Base-by-base conservation (phyloP, 2,113 vertebrate genomes). In the Ceuthmochares aereus region DNA sequence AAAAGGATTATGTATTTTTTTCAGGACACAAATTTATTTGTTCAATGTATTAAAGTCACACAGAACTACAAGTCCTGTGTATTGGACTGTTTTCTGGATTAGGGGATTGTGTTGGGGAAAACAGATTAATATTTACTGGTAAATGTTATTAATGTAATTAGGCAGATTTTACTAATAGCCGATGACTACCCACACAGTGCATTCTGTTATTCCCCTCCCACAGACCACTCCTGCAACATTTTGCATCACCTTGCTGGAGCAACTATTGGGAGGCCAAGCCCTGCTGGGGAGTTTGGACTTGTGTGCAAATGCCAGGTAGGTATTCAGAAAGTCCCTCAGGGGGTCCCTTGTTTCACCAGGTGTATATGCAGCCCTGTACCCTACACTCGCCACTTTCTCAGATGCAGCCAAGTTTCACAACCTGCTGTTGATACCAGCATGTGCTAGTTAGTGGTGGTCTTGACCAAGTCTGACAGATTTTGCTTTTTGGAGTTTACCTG, bases 281-380 rank as follows among this genome's bases (percentile, higher is more conserved):
- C 52, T 59, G 17, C 7, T 2, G 2, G 3, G 5, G 1, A 2
- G 3, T 5, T n/a, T 0, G 0, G 42, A 78, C 15, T 16, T 9
- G 51, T 63, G 30, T 17, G 11, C 9, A n/a, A 83, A 27, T 60
- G 40, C 10, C 62, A 92, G 62, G 23, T 8, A 12, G 21, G 19
- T 7, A 17, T 60, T 56, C 56, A 64, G 6, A 34, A 78, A 21
- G 13, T 49, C 21, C 30, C 18, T 56, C 26, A 5, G 14, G 10
- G 30, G 5, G 6, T 18, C 29, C 37, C n/a, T 73, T 21, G 0
- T n/a, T 72, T 79, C 6, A 4, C 9, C 22, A 52, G 13, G 8
- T 17, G 6, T 22, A 22, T 3, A 4, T 6, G 25, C 2, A 12
- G 21, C 36, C 56, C 37, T 67, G 60, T 26, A 91, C 29, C 49